Conservation (phyloP, 2,888 invertebrate genomes). For the Meta bourneti region DNA sequence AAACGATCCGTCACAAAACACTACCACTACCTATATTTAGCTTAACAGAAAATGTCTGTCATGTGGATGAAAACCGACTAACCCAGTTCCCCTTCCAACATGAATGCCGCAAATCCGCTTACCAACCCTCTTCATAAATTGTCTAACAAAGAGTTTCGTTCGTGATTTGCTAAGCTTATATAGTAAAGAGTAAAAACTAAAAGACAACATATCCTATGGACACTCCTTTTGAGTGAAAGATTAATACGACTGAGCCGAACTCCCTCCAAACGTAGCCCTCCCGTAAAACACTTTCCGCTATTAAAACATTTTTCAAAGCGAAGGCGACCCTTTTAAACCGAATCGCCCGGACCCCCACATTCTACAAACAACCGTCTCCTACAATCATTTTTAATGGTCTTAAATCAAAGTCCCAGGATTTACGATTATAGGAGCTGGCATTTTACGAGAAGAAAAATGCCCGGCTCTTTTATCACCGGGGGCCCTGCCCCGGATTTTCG, state of each 20-base stretch:
- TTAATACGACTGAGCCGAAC: background rate
- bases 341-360: conserved; percentile 14
- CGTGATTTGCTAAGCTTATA: too few species aligned
- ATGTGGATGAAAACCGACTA: too few species aligned
- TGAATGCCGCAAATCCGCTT: too few species aligned
- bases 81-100: too few species aligned
- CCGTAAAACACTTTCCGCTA: background rate
- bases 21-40: too few species aligned
- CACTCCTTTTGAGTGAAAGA: too few species aligned
- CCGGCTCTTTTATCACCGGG: conserved; percentile 26
- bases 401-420: conserved; percentile 59
- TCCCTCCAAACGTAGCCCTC: background rate
- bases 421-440: conserved; percentile 50
- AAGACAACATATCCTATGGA: too few species aligned
- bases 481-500: background rate
- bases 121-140: too few species aligned
- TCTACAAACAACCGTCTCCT: conserved; percentile 27
- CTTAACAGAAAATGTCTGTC: too few species aligned
- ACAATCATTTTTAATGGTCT: conserved; percentile 53
- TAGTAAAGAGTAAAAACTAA: too few species aligned
- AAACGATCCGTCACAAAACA: too few species aligned
- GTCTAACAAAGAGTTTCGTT: too few species aligned
- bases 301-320: conserved; percentile 26
- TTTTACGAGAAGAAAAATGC: conserved; percentile 60
- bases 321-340: conserved; percentile 15